Evolutionary conservation across 2,888 invertebrate genomes (phyloP).

Genomic region (Mythimna pallens): DNA sequence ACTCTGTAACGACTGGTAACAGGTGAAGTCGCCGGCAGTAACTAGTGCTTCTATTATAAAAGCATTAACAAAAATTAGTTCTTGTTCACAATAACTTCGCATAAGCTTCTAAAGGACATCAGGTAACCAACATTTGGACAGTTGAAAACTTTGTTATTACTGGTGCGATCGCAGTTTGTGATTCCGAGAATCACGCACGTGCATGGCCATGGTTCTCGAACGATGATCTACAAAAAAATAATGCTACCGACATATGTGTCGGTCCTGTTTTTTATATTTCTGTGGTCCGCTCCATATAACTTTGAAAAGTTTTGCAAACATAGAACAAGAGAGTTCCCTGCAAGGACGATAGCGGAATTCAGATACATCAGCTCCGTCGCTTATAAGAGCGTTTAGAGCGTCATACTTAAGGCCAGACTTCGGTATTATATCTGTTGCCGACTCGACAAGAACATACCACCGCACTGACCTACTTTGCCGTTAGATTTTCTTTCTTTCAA

Average conservation of each 20-base stretch:
- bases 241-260: too few species aligned
- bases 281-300: background rate
- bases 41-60: background rate
- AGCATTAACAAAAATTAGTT: background rate
- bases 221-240: too few species aligned
- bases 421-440: background rate
- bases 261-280: too few species aligned
- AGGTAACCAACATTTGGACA: background rate
- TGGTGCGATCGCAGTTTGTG: background rate
- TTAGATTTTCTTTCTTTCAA: background rate
- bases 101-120: background rate
- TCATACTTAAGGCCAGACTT: background rate
- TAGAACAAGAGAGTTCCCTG: background rate
- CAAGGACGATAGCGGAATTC: background rate
- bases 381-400: background rate
- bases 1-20: too few species aligned
- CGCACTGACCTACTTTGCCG: background rate
- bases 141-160: background rate
- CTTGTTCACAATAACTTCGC: background rate
- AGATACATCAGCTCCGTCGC: background rate
- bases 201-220: too few species aligned
- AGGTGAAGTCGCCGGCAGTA: background rate
- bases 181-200: too few species aligned
- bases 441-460: background rate
- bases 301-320: background rate